phyloP scores from a whole-genome alignment of 1,140 invertebrate genomes.

The Nebria ingens region DNA sequence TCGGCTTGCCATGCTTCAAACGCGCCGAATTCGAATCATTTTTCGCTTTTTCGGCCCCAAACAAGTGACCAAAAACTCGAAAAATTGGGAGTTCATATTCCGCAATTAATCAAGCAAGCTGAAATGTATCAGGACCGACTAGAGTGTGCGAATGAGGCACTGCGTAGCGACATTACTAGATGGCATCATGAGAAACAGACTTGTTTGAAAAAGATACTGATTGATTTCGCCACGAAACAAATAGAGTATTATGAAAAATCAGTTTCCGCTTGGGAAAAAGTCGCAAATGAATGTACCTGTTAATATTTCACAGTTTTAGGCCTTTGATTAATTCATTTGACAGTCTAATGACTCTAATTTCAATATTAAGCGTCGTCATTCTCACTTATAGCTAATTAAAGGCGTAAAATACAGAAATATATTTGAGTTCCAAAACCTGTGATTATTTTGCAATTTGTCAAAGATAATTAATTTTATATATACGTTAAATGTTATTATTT shows the following conservation, averaged over 20 bases:
- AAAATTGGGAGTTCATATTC: slow-evolving; percentile 39
- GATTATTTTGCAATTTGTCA: no score
- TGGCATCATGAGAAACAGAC: slow-evolving; percentile 60
- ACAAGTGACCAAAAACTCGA: slow-evolving; percentile 46
- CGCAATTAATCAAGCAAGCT: slow-evolving; percentile 42
- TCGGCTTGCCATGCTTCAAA: slow-evolving; percentile 17
- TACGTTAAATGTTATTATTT: no score
- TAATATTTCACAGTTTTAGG: no score
- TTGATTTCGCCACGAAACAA: slow-evolving; percentile 55
- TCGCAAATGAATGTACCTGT: slow-evolving; percentile 28
- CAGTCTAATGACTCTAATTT: no score
- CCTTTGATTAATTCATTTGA: no score
- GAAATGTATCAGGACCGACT: slow-evolving; percentile 53
- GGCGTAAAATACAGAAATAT: no score
- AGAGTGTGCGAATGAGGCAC: slow-evolving; percentile 60
- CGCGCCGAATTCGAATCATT: slow-evolving; percentile 23
- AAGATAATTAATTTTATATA: no score
- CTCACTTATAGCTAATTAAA: no score
- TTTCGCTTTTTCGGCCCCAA: slow-evolving; percentile 45
- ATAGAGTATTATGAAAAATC: slow-evolving; percentile 57
- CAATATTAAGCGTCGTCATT: no score
- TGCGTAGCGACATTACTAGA: slow-evolving; percentile 57
- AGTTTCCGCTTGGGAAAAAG: slow-evolving; percentile 50
- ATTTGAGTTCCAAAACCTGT: no score
- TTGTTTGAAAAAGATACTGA: slow-evolving; percentile 55